Base-by-base conservation (phyloP, 2,888 invertebrate genomes). In the Chaetoderma sp. region DNA sequence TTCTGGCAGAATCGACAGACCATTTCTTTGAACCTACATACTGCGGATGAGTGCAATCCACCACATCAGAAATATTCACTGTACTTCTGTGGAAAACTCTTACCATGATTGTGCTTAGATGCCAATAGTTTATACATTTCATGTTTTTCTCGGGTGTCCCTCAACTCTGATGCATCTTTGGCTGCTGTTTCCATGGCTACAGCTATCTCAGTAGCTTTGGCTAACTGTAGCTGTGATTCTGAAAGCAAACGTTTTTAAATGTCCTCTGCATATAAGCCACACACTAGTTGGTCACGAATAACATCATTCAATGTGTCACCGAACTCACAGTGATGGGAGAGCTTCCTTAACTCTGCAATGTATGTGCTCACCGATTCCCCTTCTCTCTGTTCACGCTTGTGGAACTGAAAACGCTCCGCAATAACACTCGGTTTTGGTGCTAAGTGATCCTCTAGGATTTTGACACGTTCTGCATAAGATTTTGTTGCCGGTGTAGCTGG, bases 231-330 rank as follows among this genome's bases (percentile, higher is more conserved):
- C 3, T 62, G 42, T 21, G 13, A 32, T 28, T 39, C 58, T 1
- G 66, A 64, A 28, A 74, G 33, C 23, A 67, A 27, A 25, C 57
- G 25, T 33, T 60, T 52, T 56, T 71, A 66, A 18, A 63, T 68
- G 3, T 10, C 21, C 30, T 49, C 25, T 30, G 49, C 55, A 8
- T 27, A 13, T 5, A 74, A 28, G 2, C 71, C 71, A 60, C 70
- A 70, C n/a, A 73, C 70, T 30, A 73, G 65, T 25, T 61, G n/a
- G 27, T 73, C 71, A 6, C 71, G 18, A 27, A 74, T 36, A 0
- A 52, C 23, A 33, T 71, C 70, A 13, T 63, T 25, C 8, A 71
- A 28, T n/a, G 10, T 39, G 0, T 28, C 30, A 1, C 42, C 45
- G 58, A 70, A 52, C 16, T 52, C 52, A 52, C 52, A 52, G 21